Base-by-base conservation (phyloP, 2,888 invertebrate species). In the Nemotelus nigrinus region DNA sequence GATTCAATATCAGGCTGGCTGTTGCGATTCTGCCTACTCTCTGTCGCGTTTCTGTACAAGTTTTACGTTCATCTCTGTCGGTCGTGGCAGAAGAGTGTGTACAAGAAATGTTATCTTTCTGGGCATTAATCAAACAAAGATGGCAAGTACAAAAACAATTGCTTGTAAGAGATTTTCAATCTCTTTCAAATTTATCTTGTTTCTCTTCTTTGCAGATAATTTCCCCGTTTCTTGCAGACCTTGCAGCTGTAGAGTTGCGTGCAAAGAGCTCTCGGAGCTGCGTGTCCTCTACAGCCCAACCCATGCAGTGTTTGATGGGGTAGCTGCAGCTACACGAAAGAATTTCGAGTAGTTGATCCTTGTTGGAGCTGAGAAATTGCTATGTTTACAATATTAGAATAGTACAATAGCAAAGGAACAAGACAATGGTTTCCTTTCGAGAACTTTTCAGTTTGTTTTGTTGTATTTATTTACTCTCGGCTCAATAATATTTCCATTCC, bases 21-120 rank as follows among this genome's bases (percentile, higher is more conserved):
- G 74, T 57, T 74, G 74, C 74, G 74, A 50, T 48, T 74, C 74
- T 74, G 74, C 48, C 63, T 48, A 63, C 50, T 60, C 48, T 74
- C 74, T 74, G 74, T 60, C 45, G 63, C 60, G 74, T 45, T 25
- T 58, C 60, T 72, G 70, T 7, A n/a, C 65, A 47, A 47, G 65
- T 3, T 8, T 25, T 41, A 63, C 43, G 6, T 7, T 43, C 63
- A 41, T 63, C 63, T 41, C 63, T 39, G 39, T 5, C 63, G 3
- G 8, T 3, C 63, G 10, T 43, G 25, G 63, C 63, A 4, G 10
- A 63, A 63, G 5, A 41, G 25, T 25, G 25, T 25, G 25, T 25
- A 0, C 25, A 25, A 25, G 25, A 25, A 25, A 25, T 25, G 25
- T 25, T 25, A 25, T 25, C 25, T 25, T 25, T 25, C 25, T 25